phyloP scores from a whole-genome alignment of 2,888 invertebrate genomes.

The Spilosoma lubricipeda region DNA sequence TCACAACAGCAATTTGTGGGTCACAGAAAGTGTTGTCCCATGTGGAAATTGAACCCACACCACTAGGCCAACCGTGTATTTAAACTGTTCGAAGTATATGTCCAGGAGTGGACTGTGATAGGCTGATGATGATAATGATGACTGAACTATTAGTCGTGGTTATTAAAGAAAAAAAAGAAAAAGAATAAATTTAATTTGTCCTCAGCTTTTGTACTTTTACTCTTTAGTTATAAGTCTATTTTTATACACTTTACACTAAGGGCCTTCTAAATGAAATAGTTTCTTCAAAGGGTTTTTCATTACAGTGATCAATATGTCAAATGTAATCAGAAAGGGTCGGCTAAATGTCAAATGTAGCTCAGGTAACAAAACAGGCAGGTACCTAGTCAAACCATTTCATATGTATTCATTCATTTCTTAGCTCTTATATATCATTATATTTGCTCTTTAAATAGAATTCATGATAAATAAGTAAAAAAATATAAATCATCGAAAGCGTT shows the following conservation, averaged over 20 bases:
- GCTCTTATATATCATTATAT: no score
- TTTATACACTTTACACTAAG: not conserved
- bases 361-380: not conserved
- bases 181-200: not conserved
- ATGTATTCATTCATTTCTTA: not conserved
- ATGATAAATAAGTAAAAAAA: no score
- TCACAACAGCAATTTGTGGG: no score
- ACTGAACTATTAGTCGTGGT: not conserved
- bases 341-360: not conserved
- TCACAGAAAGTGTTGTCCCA: no score
- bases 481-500: no score
- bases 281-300: not conserved
- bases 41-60: no score
- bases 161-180: not conserved
- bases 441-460: no score
- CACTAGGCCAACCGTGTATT: no score
- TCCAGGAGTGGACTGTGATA: no score
- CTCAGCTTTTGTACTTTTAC: not conserved
- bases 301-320: not conserved
- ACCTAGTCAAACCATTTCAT: not conserved
- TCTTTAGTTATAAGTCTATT: not conserved
- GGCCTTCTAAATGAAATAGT: not conserved
- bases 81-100: no score
- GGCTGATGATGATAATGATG: no score
- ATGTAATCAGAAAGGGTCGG: not conserved